A percentile compares a stretch with the other conserved stretches of the same genome.
Evolutionary conservation across 1,140 invertebrate genomes (phyloP).

Genomic region (Diabrotica virgifera): DNA sequence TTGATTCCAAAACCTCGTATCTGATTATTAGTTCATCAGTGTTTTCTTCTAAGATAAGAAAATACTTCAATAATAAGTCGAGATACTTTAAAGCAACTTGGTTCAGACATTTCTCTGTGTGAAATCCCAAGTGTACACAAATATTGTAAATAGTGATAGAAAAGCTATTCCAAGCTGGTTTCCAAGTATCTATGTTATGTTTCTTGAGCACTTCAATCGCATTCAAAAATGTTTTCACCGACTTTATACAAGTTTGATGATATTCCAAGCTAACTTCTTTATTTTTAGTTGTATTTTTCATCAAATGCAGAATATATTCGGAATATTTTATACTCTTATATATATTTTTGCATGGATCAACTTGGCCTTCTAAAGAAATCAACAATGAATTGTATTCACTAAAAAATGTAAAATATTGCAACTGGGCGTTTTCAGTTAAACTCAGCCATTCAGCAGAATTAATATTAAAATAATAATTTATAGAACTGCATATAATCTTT

Average conservation of each 20-base stretch:
- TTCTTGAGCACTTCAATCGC: slow-evolving; percentile 2
- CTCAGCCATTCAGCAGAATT: not conserved
- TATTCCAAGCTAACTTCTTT: not conserved
- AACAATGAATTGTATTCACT: not conserved
- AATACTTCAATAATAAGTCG: not conserved
- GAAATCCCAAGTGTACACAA: not conserved
- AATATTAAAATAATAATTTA: not conserved
- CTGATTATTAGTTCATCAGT: not conserved
- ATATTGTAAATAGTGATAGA: slow-evolving; percentile 10
- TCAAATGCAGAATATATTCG: not conserved
- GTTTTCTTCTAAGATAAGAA: not conserved
- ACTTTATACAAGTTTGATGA: not conserved
- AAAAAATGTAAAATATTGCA: slow-evolving; percentile 1
- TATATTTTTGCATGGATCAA: too few species aligned
- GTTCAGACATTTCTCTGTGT: not conserved
- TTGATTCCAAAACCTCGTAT: not conserved
- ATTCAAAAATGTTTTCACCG: slow-evolving; percentile 3
- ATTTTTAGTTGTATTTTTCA: not conserved
- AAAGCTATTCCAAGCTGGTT: slow-evolving; percentile 5
- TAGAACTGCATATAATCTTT: not conserved
- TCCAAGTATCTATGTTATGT: slow-evolving; percentile 8
- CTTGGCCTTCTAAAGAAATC: not conserved
- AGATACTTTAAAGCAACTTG: slow-evolving; percentile 1
- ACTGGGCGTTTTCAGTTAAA: slow-evolving; percentile 3
- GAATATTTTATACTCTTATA: too few species aligned